phyloP scores from a whole-genome alignment of 2,888 invertebrate species.

The Yponomeuta plumbellus region DNA sequence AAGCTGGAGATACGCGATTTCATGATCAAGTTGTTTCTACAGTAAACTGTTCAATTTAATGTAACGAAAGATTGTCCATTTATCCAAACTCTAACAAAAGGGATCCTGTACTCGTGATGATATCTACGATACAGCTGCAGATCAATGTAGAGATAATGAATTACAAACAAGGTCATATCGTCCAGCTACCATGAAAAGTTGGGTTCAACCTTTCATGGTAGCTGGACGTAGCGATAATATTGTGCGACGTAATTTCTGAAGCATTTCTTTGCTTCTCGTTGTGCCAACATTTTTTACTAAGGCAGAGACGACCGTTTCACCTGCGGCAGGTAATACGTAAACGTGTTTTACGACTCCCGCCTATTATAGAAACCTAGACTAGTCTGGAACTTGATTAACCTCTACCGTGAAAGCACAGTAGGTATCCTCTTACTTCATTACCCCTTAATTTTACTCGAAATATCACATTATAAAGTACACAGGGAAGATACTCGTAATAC shows the following conservation, averaged over 20 bases:
- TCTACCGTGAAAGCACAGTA: slow-evolving; percentile 10
- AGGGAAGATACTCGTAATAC: too few species aligned
- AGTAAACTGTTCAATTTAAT: neutral
- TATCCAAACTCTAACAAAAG: too few species aligned
- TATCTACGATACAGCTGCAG: neutral
- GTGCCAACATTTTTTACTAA: neutral
- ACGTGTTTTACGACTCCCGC: slow-evolving; percentile 7
- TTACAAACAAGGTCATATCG: neutral
- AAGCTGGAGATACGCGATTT: neutral
- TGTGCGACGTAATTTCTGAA: neutral
- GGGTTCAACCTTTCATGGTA: too few species aligned
- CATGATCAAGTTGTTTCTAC: neutral
- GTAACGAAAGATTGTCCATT: too few species aligned
- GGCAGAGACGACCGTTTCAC: neutral
- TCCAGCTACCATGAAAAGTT: neutral
- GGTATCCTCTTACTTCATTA: neutral
- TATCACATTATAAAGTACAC: too few species aligned
- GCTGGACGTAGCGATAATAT: neutral
- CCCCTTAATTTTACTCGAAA: neutral
- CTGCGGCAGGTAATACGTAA: slow-evolving; percentile 2
- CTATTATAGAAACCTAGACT: slow-evolving; percentile 15
- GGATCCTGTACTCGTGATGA: neutral
- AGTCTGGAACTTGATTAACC: slow-evolving; percentile 3
- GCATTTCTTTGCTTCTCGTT: neutral
- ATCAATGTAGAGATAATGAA: slow-evolving; percentile 1